Percentiles rank a stretch among this genome's conserved stretches.
phyloP scores from a whole-genome alignment of 2,888 invertebrate genomes.

The Fabriciana adippe region DNA sequence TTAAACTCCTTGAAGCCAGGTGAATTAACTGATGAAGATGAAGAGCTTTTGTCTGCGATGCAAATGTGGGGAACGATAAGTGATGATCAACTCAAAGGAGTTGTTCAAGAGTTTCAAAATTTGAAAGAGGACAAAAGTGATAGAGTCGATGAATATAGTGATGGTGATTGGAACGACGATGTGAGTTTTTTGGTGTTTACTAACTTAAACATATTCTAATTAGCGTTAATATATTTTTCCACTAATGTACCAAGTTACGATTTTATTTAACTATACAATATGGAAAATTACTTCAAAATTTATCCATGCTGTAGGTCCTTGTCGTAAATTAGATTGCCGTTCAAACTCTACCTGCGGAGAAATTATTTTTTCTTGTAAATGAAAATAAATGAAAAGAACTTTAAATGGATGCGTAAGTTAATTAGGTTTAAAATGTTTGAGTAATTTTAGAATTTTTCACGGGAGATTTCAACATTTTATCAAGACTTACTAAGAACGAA shows the following conservation, averaged over 20 bases:
- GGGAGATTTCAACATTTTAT: neutral
- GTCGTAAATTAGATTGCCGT: neutral
- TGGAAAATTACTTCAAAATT: neutral
- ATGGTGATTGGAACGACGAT: constrained; percentile 65
- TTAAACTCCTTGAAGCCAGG: constrained; percentile 61
- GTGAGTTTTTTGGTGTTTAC: constrained; percentile 53
- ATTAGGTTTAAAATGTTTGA: neutral
- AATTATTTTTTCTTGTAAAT: constrained; percentile 4
- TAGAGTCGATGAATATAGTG: constrained; percentile 55
- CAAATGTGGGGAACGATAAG: constrained; percentile 63
- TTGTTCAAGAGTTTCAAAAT: constrained; percentile 63
- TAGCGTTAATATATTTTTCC: neutral
- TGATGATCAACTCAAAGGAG: constrained; percentile 60
- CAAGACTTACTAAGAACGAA: neutral
- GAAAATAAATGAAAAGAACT: neutral
- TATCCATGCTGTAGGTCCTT: neutral
- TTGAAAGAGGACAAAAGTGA: constrained; percentile 53
- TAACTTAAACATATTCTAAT: neutral
- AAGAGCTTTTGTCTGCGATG: constrained; percentile 64
- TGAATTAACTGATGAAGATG: constrained; percentile 64
- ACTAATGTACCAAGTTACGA: too few species aligned
- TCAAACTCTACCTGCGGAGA: constrained; percentile 1
- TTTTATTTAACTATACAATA: neutral
- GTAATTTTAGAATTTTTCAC: neutral
- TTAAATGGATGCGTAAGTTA: constrained; percentile 1